These are phyloP conservation scores for Bombus pascuorum DNA, from an alignment of 1,140 invertebrate genomes.

Conservation along the genomic window DNA sequence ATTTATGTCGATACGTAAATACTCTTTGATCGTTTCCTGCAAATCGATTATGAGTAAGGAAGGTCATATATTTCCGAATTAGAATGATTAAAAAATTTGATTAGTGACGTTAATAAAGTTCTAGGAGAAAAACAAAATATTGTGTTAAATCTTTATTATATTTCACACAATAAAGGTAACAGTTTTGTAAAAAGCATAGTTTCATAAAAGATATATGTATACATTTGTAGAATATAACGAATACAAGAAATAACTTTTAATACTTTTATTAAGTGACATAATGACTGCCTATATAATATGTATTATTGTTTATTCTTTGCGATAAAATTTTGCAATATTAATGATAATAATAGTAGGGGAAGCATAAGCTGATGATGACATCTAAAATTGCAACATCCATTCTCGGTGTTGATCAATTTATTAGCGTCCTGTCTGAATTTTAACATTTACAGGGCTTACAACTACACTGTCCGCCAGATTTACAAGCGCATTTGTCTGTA, in stretches of 20 bases:
- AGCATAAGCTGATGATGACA: background rate
- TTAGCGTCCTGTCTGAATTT: constrained; percentile 1
- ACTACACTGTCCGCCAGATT: constrained; percentile 63
- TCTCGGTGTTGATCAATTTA: constrained; percentile 6
- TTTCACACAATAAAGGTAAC: background rate
- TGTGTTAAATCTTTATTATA: background rate
- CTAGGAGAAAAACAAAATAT: background rate
- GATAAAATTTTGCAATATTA: background rate
- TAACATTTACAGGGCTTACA: constrained; percentile 63
- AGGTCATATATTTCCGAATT: background rate
- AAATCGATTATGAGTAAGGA: background rate
- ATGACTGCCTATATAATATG: background rate
- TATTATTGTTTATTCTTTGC: background rate
- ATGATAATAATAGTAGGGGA: background rate
- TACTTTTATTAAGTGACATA: background rate
- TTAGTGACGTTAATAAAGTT: background rate
- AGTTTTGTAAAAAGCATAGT: background rate
- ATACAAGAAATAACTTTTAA: background rate
- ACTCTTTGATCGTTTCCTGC: background rate
- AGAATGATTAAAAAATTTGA: background rate
- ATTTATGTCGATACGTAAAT: background rate
- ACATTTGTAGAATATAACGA: background rate
- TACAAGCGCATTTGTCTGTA: constrained; percentile 69
- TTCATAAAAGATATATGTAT: background rate
- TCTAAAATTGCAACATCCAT: constrained; percentile 22